Evolutionary conservation across 92 coral and sea anemone species (phyloP), one percentile per base, ranked within the genome.

Genomic region (Phenganax stokvisi): DNA sequence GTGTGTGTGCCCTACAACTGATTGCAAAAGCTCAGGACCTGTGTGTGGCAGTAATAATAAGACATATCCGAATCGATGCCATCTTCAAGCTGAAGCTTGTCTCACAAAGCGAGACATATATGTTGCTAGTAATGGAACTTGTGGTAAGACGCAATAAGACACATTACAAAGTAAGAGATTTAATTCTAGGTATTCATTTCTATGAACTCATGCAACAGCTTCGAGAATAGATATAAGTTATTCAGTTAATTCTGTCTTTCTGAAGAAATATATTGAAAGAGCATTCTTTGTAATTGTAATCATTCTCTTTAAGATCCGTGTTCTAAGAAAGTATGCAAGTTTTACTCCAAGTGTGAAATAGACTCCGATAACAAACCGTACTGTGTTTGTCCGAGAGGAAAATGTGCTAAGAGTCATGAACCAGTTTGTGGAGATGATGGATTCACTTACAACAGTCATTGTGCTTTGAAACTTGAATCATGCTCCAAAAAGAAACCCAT

Each of bases 361-460:
- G 83, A 88, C 10, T 84, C 90, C 8, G 85, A 86, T 81, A 93
- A 92, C 58, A 90, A 87, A 55, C 89, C 98, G 5, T 87, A 83
- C 11, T 94, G 98, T 60, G 88, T 87, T 54, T 94, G 98, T 71
- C 84, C 83, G 62, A 79, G 54, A 76, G 84, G 77, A 4, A 90
- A 90, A 81, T 96, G 99, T 66, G 87, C 93, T 56, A 81, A 89
- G 55, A 92, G 85, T 62, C 74, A 85, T 65, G 86, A 83, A 57
- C 96, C 89, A 11, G 89, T 96, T 0, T 96, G 99, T 71, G 99
- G 99, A 15, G 91, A 90, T 10, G 97, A 96, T 66, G 92, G 85
- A 12, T 75, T 86, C 5, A 87, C 92, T 56, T 89, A 96, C 87
- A 78, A 81, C 58, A 90, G 89, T 57, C 92, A 85, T 54, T 96